A percentile compares a stretch with the other conserved stretches of the same genome.
phyloP scores from a whole-genome alignment of 2,797 vertebrate genomes.

The Chrysocyon brachyurus region DNA sequence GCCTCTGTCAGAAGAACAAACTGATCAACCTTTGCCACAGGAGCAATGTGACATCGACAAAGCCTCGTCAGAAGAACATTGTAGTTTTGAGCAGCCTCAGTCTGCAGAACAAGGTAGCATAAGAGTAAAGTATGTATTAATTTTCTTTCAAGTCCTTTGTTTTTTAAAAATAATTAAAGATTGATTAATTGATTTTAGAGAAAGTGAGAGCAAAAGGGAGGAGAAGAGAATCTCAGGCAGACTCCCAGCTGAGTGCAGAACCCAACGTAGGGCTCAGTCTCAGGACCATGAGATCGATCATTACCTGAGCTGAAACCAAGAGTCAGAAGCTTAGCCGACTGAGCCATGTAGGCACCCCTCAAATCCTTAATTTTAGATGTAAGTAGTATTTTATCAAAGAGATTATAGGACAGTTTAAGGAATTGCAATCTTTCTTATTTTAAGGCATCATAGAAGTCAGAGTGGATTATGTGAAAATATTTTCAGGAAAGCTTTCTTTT shows the following conservation, averaged over 20 bases:
- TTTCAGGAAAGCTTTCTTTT: neutral
- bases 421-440: constrained; percentile 17
- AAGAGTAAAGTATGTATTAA: constrained; percentile 81
- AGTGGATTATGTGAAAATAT: neutral
- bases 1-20: neutral
- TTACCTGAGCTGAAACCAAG: neutral
- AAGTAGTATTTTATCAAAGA: neutral
- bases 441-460: constrained; percentile 25
- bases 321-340: neutral
- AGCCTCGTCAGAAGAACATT: constrained; percentile 60
- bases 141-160: neutral
- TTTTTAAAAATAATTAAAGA: neutral
- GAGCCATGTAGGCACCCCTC: neutral
- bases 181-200: neutral
- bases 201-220: neutral
- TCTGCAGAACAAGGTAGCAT: constrained; percentile 55
- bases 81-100: neutral
- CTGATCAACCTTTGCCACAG: constrained; percentile 43
- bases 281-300: neutral
- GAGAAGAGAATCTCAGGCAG: neutral
- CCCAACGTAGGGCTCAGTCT: neutral
- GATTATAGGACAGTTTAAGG: neutral
- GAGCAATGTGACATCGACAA: constrained; percentile 14
- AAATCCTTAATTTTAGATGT: neutral
- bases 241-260: neutral